These are phyloP conservation scores for Brachionus paranguensis DNA, from an alignment of 1,140 invertebrate species.

Conservation along the genomic window DNA sequence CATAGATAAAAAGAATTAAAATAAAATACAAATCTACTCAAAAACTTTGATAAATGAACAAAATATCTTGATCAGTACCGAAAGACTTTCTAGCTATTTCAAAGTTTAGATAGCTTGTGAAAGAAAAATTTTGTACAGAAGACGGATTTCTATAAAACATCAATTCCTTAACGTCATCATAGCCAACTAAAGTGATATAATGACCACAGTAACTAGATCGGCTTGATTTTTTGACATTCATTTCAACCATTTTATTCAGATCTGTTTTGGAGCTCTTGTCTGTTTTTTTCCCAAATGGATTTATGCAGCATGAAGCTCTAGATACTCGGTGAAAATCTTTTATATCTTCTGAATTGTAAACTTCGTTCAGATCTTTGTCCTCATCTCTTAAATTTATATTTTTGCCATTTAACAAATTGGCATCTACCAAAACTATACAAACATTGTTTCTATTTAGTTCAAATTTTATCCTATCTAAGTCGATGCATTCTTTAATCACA, in stretches of 20 bases:
- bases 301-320: not conserved
- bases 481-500: not conserved
- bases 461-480: not conserved
- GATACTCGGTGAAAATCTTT: not conserved
- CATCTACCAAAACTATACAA: slow-evolving; percentile 30
- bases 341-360: not conserved
- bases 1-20: not conserved
- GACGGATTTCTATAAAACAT: slow-evolving; percentile 30
- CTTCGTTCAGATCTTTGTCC: not conserved
- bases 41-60: slow-evolving; percentile 9
- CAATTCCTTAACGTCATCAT: not conserved
- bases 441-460: slow-evolving; percentile 1
- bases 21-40: not conserved
- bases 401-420: slow-evolving; percentile 15
- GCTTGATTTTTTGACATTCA: not conserved
- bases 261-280: not conserved
- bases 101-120: slow-evolving; percentile 25
- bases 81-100: slow-evolving; percentile 30
- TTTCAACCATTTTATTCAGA: not conserved
- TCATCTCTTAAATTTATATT: slow-evolving; percentile 2
- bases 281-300: not conserved
- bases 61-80: slow-evolving; percentile 39
- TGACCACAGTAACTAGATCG: not conserved
- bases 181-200: slow-evolving; percentile 14
- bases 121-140: not conserved